Evolutionary conservation across 2,888 invertebrate species (phyloP).

Genomic region (Chorisops tibialis): DNA sequence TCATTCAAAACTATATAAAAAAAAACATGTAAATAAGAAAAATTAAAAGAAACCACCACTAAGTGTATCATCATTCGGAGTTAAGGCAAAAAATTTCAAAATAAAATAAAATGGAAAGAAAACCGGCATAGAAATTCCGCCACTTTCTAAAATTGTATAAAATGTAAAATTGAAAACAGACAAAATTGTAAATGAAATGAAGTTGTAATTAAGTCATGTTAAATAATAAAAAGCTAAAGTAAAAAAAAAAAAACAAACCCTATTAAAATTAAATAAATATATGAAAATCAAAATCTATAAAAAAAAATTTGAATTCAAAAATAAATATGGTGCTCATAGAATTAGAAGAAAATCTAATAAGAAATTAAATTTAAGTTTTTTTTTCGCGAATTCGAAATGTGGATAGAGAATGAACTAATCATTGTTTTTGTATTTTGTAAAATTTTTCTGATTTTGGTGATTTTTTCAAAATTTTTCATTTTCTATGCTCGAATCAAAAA

Average conservation of each 20-base stretch:
- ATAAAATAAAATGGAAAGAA: background rate
- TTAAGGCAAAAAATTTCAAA: background rate
- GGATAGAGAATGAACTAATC: too few species aligned
- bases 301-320: constrained; percentile 9
- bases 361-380: too few species aligned
- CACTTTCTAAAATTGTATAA: background rate
- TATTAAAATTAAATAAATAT: constrained; percentile 4
- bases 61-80: constrained; percentile 20
- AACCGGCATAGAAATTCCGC: background rate
- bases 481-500: too few species aligned
- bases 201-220: background rate
- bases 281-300: constrained; percentile 1
- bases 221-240: constrained; percentile 6
- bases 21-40: constrained; percentile 8
- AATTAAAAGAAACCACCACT: constrained; percentile 18
- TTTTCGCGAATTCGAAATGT: too few species aligned
- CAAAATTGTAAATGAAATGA: background rate
- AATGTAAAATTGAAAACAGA: constrained; percentile 3
- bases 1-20: background rate
- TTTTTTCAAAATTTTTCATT: too few species aligned
- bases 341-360: background rate
- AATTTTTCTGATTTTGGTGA: too few species aligned
- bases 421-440: too few species aligned
- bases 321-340: constrained; percentile 21
- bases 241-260: background rate